Base-by-base conservation (phyloP, 2,797 vertebrate species). In the Myotis pilosus region DNA sequence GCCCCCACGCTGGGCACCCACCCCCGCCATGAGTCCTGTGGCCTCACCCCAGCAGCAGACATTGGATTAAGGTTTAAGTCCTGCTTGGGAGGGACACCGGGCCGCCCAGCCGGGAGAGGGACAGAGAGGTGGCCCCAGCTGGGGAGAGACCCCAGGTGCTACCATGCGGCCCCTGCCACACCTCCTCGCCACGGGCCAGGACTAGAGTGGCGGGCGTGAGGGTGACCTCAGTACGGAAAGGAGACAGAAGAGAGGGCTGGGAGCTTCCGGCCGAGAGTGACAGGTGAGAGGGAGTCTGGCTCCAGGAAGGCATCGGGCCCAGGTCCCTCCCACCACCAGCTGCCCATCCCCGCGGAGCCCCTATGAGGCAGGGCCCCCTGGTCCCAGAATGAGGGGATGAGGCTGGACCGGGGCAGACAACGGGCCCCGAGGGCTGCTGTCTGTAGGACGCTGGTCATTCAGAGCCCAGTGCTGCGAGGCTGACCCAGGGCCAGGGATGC, bases 371-470 rank as follows among this genome's bases (percentile, higher is more conserved):
- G 0, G 97, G 36, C 66, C 23, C 0, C 89, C 97, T 97, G 7
- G 38, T 30, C 25, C 76, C 71, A 97, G 98, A 92, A 98, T 72
- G 95, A 98, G 76, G 97, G 98, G 92, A 98, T 72, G 95, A 98
- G 76, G 97, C 97, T 98, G 60, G 98, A 96, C 93, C 98, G 98
- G 97, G 19, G 16, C 55, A 60, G 51, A 36, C 17, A 1, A 11
- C 2, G 15, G 10, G 2, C n/a, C 66, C 28, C 0, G 0, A 44
- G 76, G 38, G 41, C 33, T 12, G 41, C 2, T 19, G 9, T 82
- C 11, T 53, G 20, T 5, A 2, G 30, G 20, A n/a, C 28, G 36
- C 13, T 44, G 0, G 0, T 28, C 41, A 8, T 55, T 53, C 0
- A 2, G 51, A 91, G 36, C 51, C 28, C 68, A 44, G 66, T 8